These are phyloP conservation scores for Hypsibius dujardini DNA, from an alignment of 1,140 invertebrate genomes.

Conservation along the genomic window DNA sequence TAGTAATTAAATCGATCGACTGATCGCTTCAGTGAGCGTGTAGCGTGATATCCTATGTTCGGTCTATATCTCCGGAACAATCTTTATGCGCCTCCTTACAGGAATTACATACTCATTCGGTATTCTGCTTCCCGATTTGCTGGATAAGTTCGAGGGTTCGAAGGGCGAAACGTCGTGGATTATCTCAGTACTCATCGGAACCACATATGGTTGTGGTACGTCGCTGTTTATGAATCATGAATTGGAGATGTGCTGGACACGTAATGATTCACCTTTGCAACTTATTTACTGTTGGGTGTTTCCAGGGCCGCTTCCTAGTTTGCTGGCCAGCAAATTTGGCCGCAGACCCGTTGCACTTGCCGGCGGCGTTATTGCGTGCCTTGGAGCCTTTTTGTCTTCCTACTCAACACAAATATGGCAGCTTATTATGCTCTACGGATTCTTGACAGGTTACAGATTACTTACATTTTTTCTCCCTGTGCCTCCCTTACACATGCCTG, in stretches of 20 bases:
- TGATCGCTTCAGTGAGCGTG: no score
- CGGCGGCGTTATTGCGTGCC: constrained; percentile 54
- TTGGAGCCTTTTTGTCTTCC: constrained; percentile 58
- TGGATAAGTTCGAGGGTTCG: constrained; percentile 57
- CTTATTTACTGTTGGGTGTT: no score
- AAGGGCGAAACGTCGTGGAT: constrained; percentile 67
- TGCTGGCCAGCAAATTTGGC: constrained; percentile 60
- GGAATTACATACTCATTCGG: constrained; percentile 90
- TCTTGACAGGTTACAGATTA: constrained; percentile 72
- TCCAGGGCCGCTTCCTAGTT: constrained; percentile 26
- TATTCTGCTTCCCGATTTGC: constrained; percentile 59
- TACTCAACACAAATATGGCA: constrained; percentile 57
- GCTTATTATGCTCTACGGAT: constrained; percentile 64
- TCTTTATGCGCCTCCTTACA: no score
- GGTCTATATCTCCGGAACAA: no score
- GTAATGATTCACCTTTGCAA: no score
- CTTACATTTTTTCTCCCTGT: no score
- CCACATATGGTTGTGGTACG: constrained; percentile 74
- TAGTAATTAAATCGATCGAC: no score
- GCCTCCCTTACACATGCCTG: no score
- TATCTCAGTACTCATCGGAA: constrained; percentile 70
- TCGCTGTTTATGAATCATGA: no score
- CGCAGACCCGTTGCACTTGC: constrained; percentile 70
- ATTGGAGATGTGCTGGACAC: no score
- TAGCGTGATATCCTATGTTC: no score